Base-by-base conservation (phyloP, 2,797 vertebrate genomes). In the Pangasius krempfi region DNA sequence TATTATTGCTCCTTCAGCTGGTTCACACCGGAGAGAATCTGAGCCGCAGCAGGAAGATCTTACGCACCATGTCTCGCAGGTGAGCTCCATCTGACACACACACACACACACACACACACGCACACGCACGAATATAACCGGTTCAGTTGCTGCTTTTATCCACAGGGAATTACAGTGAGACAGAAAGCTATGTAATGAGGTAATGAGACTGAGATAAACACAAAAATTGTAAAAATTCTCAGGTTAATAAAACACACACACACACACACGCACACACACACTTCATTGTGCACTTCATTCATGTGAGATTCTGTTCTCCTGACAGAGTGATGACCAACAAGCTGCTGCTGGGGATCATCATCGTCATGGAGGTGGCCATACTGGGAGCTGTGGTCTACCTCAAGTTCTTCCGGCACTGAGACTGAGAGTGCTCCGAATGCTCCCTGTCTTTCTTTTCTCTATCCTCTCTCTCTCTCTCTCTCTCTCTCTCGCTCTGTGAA, bases 21-120 rank as follows among this genome's bases (percentile, higher is more conserved):
- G 96, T 97, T 87, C 96, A 97, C 80, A 99, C 98, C 14, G 97
- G 95, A 88, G 98, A 99, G 93, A 99, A 99, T 93, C 96, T 99
- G 88, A 98, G 97, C 93, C 97, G 95, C 93, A 99, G 97, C 89
- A 96, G 97, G 68, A 99, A 98, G 93, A 96, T 99, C 88, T 96
- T 99, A 0, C 97, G 97, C 9, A 93, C 97, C 0, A 99, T 99
- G 97, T 98, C 98, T 20, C 96, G 98, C 58, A 96, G 97, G 98
- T 99, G 93, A 97, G 94, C 64, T 30, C 7, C n/a, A 30, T 60
- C 25, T n/a, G n/a, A 27, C 22, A 44, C 75, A 9, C 7, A 30
- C 50, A 20, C 25, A 30, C n/a, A 12, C 22, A 4, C 72, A 50
- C 27, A 2, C 64, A n/a, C 70, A 30, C 80, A 3, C n/a, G 3